Percentiles rank a stretch among this genome's conserved stretches.
phyloP scores from a whole-genome alignment of 1,140 invertebrate genomes.

The Ptiloglossa arizonensis region DNA sequence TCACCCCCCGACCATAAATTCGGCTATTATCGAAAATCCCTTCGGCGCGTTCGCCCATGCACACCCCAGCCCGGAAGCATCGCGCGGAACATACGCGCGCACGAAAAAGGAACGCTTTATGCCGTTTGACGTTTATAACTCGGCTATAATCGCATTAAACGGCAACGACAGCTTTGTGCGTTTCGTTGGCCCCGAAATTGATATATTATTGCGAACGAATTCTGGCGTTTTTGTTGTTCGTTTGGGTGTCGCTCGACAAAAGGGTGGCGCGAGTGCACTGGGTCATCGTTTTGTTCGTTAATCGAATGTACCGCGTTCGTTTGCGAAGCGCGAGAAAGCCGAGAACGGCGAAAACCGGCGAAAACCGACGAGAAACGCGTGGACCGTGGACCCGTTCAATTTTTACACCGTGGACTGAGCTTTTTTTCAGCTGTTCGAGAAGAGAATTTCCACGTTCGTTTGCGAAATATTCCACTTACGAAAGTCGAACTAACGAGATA shows the following conservation, averaged over 20 bases:
- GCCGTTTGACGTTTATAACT: slow-evolving; percentile 41
- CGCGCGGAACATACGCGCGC: too few species aligned
- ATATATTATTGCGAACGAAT: slow-evolving; percentile 3
- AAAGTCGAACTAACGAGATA: too few species aligned
- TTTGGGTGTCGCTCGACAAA: neutral
- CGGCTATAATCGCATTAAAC: slow-evolving; percentile 38
- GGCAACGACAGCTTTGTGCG: slow-evolving; percentile 28
- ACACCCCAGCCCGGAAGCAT: neutral
- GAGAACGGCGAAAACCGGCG: too few species aligned
- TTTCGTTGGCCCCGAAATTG: neutral
- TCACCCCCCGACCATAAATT: slow-evolving; percentile 41
- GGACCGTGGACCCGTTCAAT: too few species aligned
- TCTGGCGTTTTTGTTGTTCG: neutral
- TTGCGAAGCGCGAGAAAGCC: too few species aligned
- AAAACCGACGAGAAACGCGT: too few species aligned
- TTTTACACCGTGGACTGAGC: too few species aligned
- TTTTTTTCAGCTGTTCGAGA: too few species aligned
- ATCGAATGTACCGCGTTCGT: neutral
- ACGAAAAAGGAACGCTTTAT: slow-evolving; percentile 39
- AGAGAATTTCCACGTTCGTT: too few species aligned
- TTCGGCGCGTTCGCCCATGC: neutral
- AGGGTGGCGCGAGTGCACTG: too few species aligned
- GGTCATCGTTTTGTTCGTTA: neutral
- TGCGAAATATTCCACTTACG: too few species aligned
- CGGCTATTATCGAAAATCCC: slow-evolving; percentile 52